Conservation (phyloP, 2,113 vertebrate species). For the Boulengeromyrus knoepffleri region DNA sequence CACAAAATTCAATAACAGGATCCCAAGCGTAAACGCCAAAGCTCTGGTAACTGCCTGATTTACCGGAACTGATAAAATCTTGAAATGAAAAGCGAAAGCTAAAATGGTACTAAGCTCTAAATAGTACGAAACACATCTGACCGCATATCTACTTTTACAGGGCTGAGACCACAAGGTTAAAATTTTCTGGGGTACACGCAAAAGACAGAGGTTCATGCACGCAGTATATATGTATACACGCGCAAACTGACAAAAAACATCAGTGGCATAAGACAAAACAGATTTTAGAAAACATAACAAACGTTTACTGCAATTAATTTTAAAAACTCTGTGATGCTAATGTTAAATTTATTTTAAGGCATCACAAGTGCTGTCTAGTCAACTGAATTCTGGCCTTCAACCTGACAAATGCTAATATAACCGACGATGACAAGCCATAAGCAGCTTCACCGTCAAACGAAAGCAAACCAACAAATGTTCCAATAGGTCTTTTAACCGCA, state of each 20-base stretch:
- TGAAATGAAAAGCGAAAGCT: not conserved
- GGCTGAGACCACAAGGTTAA: not conserved
- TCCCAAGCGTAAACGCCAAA: not conserved
- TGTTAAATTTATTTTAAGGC: not conserved
- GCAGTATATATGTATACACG: not conserved
- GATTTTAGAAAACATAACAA: not conserved
- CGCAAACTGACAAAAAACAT: not conserved
- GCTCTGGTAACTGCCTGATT: not conserved
- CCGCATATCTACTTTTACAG: not conserved
- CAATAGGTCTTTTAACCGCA: not conserved
- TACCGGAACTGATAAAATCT: not conserved
- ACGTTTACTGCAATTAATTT: not conserved
- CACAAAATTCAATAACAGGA: not conserved
- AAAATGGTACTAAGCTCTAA: not conserved
- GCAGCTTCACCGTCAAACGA: not conserved
- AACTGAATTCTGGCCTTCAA: not conserved
- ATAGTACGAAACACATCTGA: not conserved
- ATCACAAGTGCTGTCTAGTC: not conserved
- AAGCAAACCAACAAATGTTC: not conserved
- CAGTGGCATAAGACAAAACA: not conserved
- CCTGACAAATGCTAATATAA: not conserved
- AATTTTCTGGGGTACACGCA: not conserved
- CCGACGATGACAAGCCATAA: not conserved
- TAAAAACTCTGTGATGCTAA: not conserved
- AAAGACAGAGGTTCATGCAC: not conserved